phyloP scores from a whole-genome alignment of 2,888 invertebrate species.

The Myathropa florea region DNA sequence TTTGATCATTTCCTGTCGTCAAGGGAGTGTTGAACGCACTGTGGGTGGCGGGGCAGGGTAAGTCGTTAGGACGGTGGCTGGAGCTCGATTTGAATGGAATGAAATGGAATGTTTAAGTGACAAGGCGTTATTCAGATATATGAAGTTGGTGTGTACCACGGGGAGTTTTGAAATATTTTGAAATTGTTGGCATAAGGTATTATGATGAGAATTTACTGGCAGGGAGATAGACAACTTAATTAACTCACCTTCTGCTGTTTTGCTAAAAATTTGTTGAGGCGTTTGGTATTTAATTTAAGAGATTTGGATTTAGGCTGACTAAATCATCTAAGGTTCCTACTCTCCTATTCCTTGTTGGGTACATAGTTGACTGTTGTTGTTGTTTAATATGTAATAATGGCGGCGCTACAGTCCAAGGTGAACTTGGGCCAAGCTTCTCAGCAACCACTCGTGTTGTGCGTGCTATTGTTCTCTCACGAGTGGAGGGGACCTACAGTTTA shows the following conservation, averaged over 20 bases:
- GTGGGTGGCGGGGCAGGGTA: not conserved
- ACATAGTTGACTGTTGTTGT: no score
- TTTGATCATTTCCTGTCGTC: not conserved
- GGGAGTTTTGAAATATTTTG: not conserved
- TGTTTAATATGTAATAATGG: no score
- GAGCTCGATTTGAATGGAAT: not conserved
- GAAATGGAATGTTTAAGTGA: not conserved
- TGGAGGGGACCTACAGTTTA: no score
- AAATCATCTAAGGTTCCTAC: no score
- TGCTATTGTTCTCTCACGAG: no score
- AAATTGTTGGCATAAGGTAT: not conserved
- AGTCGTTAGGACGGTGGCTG: not conserved
- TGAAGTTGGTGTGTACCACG: not conserved
- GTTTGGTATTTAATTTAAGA: no score
- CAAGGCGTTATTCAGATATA: not conserved
- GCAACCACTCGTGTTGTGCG: no score
- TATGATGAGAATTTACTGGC: not conserved
- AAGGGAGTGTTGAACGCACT: not conserved
- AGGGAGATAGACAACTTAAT: not conserved
- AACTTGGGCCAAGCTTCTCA: no score
- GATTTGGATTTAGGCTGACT: no score
- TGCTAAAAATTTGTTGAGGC: not conserved
- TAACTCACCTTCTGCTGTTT: not conserved
- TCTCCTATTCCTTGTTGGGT: no score
- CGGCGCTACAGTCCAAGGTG: no score